Base-by-base conservation (phyloP, 2,797 vertebrate species). In the Xerus rutilus region DNA sequence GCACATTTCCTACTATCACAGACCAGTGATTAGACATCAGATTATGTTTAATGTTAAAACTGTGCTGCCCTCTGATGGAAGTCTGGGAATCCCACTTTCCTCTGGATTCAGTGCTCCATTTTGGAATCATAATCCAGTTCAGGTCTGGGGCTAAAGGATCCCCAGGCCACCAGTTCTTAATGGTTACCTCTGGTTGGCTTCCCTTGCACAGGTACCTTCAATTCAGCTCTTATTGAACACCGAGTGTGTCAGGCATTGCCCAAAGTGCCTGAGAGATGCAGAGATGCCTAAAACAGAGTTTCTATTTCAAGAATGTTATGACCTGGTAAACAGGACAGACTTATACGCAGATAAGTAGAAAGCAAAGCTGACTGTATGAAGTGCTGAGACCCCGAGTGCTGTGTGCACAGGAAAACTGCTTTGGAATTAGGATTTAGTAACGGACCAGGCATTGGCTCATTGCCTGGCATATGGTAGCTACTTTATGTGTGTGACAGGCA, bases 1-100 rank as follows among this genome's bases (percentile, higher is more conserved):
- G 49, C 78, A 94, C 93, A 74, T 96, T 94, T 96, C 45, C 87
- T 78, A 43, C 64, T 39, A 73, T 86, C 84, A n/a, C n/a, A 84
- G 93, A 86, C 78, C 91, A 81, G 94, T 93, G 94, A 89, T 94
- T 89, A 91, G 93, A 47, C 74, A n/a, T 83, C 69, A 76, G 73
- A 47, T 96, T 74, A 35, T 47, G 69, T 89, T 91, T 69, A 86
- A 67, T 77, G 78, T 77, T 76, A 28, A 49, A 45, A 74, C 87
- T 67, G 57, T 83, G 86, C 83, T 96, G 65, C 78, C 81, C 67
- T 94, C 88, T 95, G 12, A 73, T 70, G 85, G 87, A 81, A 93
- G 43, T 92, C 70, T 93, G 97, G 95, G 77, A 96, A 64, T 88
- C 72, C 95, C 52, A 87, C 59, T 93, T 97, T 95, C 70, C 74